These are phyloP conservation scores for Emydocephalus ijimae DNA, from an alignment of 2,113 vertebrate genomes.

Conservation along the genomic window DNA sequence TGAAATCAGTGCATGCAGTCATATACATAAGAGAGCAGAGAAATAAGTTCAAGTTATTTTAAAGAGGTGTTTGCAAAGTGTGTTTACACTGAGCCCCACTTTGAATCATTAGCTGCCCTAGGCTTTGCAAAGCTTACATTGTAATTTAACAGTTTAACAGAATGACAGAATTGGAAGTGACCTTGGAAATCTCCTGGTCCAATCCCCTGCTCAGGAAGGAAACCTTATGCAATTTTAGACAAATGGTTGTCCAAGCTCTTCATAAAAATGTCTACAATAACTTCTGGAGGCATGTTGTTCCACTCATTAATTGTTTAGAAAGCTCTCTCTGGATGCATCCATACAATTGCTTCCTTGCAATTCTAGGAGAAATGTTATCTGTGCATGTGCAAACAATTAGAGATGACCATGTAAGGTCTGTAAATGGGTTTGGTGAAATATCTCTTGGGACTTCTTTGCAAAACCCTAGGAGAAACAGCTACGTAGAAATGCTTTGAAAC, in stretches of 20 bases:
- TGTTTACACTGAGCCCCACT: background rate
- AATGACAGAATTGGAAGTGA: background rate
- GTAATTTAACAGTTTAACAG: background rate
- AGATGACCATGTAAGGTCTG: background rate
- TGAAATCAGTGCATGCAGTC: background rate
- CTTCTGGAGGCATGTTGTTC: background rate
- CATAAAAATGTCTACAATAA: background rate
- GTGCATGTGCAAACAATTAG: background rate
- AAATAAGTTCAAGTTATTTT: background rate
- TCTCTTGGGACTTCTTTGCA: background rate
- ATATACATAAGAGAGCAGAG: background rate
- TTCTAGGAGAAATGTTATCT: background rate
- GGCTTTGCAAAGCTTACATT: background rate
- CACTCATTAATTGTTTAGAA: background rate
- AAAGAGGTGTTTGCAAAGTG: background rate
- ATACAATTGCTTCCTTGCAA: background rate
- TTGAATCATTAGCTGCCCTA: background rate
- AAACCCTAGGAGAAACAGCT: background rate
- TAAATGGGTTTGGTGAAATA: background rate
- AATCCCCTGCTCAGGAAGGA: background rate
- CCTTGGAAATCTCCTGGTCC: background rate
- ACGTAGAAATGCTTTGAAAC: constrained; percentile 7
- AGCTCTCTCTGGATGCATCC: background rate
- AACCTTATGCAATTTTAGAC: background rate
- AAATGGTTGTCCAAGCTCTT: background rate